Base-by-base conservation (phyloP, 2,113 vertebrate species). In the Macquaria ambigua region DNA sequence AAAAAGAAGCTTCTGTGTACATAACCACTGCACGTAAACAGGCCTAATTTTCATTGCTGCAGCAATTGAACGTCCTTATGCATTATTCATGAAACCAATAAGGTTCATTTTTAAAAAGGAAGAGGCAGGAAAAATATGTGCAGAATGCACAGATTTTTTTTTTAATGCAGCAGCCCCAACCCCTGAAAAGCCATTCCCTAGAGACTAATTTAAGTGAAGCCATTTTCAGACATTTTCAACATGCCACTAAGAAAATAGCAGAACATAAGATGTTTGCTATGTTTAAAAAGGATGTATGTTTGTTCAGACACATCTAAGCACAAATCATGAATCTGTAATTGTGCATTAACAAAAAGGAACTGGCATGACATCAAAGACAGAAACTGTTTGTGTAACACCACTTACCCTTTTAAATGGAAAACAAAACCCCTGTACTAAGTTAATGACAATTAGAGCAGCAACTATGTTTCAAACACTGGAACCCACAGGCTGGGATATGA, bases 21-120 rank as follows among this genome's bases (percentile, higher is more conserved):
- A 94, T 90, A 93, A 88, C 91, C 83, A 90, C 87, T 80, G 91
- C 92, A 93, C 80, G 92, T 94, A 94, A 93, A 94, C 91, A 95
- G 88, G 85, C 90, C 92, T 93, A 94, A 95, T 94, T 95, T 94
- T 92, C 92, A 88, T 89, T 86, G 92, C 93, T 92, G 94, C 93
- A 93, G 92, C 89, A 93, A 94, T 94, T 92, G 91, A 94, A 93
- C 82, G 79, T 82, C 93, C 92, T 86, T 72, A 93, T 95, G 93
- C 91, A 95, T 95, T 95, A 95, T 95, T 93, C 94, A 95, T 95
- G 89, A 92, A 90, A 91, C 92, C 93, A 95, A 94, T 94, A 94
- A 94, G 91, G 91, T 94, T 93, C 85, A 81, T 92, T 93, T 94
- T 94, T 94, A 93, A 91, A 93, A 92, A 90, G 83, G 81, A 91